Evolutionary conservation across 2,113 vertebrate species (phyloP).

Genomic region (Gobio gobio): DNA sequence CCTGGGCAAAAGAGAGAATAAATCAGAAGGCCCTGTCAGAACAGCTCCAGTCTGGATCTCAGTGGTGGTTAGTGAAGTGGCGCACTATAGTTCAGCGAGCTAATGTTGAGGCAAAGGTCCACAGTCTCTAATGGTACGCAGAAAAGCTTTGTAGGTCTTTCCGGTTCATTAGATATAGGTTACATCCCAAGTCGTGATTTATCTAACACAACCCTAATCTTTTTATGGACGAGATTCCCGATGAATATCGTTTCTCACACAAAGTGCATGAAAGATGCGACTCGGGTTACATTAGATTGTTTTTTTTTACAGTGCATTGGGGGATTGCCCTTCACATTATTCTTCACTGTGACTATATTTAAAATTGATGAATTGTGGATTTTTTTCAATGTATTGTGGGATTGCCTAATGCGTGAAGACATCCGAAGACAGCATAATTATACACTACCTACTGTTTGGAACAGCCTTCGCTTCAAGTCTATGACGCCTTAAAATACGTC

Average conservation of each 20-base stretch:
- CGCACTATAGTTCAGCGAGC: neutral
- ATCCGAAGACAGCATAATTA: constrained; percentile 26
- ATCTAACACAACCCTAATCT: neutral
- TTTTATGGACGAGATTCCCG: neutral
- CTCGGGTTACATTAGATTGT: neutral
- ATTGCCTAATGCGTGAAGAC: neutral
- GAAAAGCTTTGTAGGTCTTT: neutral
- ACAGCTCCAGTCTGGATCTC: constrained; percentile 34
- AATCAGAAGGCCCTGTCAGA: constrained; percentile 49
- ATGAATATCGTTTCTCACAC: neutral
- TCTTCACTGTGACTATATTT: neutral
- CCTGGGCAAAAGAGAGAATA: constrained; percentile 53
- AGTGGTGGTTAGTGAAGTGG: neutral
- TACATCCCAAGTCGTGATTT: neutral
- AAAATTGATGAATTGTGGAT: constrained; percentile 9
- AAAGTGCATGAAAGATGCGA: neutral
- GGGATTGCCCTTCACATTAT: neutral
- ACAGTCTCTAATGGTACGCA: neutral
- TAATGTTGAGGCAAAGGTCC: neutral
- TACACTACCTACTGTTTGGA: neutral
- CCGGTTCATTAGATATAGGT: neutral
- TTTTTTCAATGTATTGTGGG: neutral
- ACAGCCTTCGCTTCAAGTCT: constrained; percentile 15
- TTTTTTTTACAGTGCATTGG: neutral
- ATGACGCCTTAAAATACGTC: constrained; percentile 1